Evolutionary conservation across 2,113 vertebrate species (phyloP), one percentile per base, ranked within the genome.

Genomic region (Baryphthengus martii): DNA sequence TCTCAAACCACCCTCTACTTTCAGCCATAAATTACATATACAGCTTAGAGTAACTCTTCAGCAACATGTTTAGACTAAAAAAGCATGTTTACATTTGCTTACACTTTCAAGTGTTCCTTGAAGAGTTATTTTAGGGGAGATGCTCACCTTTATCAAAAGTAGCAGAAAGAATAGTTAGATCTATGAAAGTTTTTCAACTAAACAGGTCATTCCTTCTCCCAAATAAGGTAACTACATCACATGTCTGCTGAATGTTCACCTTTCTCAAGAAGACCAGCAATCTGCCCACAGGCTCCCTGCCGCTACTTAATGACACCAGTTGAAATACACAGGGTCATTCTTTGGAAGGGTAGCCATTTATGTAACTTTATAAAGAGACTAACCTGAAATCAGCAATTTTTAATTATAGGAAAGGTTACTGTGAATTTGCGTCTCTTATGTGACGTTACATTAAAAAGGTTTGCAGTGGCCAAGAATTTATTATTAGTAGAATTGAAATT

Each of bases 211-310:
- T 81, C 17, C 6, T 68, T 25, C 65, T 59, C 10, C 31, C 53
- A 58, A 59, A 5, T 37, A 24, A 39, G 35, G 23, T 11, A 20
- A 31, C 5, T 37, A 4, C 26, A 8, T 70, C 68, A 17, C 24
- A 14, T 0, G 3, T 8, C 19, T 81, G n/a, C 17, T 39, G 39
- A 77, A 70, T 0, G 0, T 33, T 8, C 37, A 33, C 23, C 17
- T 10, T 81, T 39, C 25, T 33, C 6, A 19, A 31, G 66, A 76
- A n/a, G 23, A 17, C 5, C 35, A 45, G 10, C 31, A 8, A 18
- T 31, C 26, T 77, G 13, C 28, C 39, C 17, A 19, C 18, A 14
- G 24, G 10, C 18, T 61, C 39, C 26, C 13, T 76, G 56, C 21
- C 21, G 49, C 18, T 35, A 17, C 21, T 81, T 65, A 33, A 33